Percentiles rank a stretch among this genome's conserved stretches.
Conservation (phyloP, 2,797 vertebrate genomes). For the Ctenopoma multispine region DNA sequence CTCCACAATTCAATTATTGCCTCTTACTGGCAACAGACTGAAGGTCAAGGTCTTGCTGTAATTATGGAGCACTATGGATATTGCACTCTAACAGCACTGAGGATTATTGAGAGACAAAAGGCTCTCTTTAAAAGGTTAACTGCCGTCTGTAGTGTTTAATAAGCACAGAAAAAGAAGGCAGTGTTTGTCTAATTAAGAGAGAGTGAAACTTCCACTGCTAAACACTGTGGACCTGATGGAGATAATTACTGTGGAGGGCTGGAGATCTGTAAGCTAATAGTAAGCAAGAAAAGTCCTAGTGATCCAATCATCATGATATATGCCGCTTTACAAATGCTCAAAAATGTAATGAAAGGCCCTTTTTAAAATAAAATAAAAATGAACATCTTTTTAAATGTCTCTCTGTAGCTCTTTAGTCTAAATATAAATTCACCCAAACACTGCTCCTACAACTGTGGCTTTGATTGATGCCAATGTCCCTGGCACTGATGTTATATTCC, state of each 20-base stretch:
- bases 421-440: conserved; percentile 8
- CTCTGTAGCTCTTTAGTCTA: neutral
- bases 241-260: conserved; percentile 48
- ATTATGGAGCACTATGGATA: conserved; percentile 51
- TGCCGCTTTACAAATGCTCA: no score
- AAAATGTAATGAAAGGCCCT: no score
- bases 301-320: neutral
- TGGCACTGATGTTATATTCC: conserved; percentile 32
- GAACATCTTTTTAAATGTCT: neutral
- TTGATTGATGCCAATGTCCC: conserved; percentile 38
- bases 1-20: conserved; percentile 68
- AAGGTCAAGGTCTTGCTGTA: conserved; percentile 56
- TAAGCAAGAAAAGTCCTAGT: neutral
- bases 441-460: conserved; percentile 15
- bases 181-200: conserved; percentile 48
- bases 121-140: conserved; percentile 66
- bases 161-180: conserved; percentile 40
- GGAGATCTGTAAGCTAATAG: conserved; percentile 22
- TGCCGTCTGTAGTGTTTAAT: conserved; percentile 40
- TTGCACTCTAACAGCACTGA: conserved; percentile 23
- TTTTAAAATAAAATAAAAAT: neutral
- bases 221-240: conserved; percentile 50
- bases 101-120: conserved; percentile 52
- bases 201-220: conserved; percentile 35
- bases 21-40: conserved; percentile 51